A percentile compares a stretch with the other conserved stretches of the same genome.
Evolutionary conservation across 2,888 invertebrate genomes (phyloP).

Genomic region (Eristalis tenax): DNA sequence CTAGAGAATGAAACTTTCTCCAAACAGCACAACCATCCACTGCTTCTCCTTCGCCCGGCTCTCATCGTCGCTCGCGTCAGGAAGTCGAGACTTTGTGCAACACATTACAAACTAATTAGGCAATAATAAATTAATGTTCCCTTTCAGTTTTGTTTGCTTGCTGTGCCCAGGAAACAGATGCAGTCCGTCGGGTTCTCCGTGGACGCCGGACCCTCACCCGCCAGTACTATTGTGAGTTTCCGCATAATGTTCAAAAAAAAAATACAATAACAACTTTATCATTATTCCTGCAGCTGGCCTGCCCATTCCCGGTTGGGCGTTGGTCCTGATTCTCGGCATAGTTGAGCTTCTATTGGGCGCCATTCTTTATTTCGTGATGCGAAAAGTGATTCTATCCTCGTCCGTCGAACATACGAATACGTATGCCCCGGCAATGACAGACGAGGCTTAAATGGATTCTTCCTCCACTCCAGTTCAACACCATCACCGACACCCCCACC

Average conservation of each 20-base stretch:
- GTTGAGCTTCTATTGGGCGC: constrained; percentile 88
- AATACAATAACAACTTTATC: constrained; percentile 11
- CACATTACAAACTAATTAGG: constrained; percentile 73
- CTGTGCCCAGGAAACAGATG: constrained; percentile 88
- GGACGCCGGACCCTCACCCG: constrained; percentile 90
- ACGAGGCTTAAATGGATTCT: constrained; percentile 74
- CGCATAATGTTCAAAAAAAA: not conserved
- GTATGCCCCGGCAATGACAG: constrained; percentile 79
- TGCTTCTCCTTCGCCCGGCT: not conserved
- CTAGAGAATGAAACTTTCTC: constrained; percentile 17
- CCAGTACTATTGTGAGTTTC: constrained; percentile 88
- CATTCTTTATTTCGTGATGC: constrained; percentile 86
- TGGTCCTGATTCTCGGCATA: constrained; percentile 86
- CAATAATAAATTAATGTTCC: constrained; percentile 73
- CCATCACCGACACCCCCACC: not conserved
- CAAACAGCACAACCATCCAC: not conserved
- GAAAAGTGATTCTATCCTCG: constrained; percentile 85
- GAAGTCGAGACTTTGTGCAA: constrained; percentile 63
- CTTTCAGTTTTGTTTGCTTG: constrained; percentile 86
- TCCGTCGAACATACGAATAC: constrained; percentile 77
- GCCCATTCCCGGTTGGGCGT: constrained; percentile 90
- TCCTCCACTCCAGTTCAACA: too few relatives aligned
- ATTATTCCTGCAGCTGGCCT: constrained; percentile 83
- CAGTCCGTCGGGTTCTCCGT: constrained; percentile 88
- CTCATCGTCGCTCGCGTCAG: not conserved